Base-by-base conservation (phyloP, 2,888 invertebrate species). In the Xanthostigma xanthostigma region DNA sequence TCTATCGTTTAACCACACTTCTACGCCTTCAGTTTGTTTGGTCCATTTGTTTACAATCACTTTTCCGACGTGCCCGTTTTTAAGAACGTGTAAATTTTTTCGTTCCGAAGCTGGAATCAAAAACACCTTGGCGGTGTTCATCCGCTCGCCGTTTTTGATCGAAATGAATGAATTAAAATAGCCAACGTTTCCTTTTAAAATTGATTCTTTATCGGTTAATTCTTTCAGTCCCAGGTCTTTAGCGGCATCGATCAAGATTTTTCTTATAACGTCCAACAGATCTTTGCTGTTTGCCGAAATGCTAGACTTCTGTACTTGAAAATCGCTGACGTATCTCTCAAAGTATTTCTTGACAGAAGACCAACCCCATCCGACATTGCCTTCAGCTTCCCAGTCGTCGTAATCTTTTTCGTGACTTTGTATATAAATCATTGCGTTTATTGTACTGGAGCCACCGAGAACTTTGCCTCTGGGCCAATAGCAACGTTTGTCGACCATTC, bases 401-500 rank as follows among this genome's bases (percentile, higher is more conserved):
- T 73, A 84, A 59, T 84, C 84, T 4, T 59, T 57, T 5, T 73
- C 70, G 62, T 78, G 77, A 0, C 84, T 84, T 5, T 77, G 66
- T 0, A 79, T 60, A 27, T 27, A 27, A 6, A 27, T 27, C 27
- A 27, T 27, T 27, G 27, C 27, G 27, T 27, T 27, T 3, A 27
- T 27, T 27, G 27, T 27, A 6, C 27, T 27, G 6, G 27, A 27
- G 27, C 27, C 27, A 27, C 27, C 27, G 27, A 27, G 27, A 27
- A 27, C 27, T 27, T 6, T 27, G 5, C 27, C 27, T 27, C 27
- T 27, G 27, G 27, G 27, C 27, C 27, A 27, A 27, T 27, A 27
- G 6, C 27, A 75, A 8, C 56, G 49, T 13, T 60, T 59, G 9
- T 62, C 56, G 11, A 55, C 58, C 46, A 61, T 56, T 2, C 68